Conservation (phyloP, 2,113 vertebrate genomes). For the Gambusia holbrooki region DNA sequence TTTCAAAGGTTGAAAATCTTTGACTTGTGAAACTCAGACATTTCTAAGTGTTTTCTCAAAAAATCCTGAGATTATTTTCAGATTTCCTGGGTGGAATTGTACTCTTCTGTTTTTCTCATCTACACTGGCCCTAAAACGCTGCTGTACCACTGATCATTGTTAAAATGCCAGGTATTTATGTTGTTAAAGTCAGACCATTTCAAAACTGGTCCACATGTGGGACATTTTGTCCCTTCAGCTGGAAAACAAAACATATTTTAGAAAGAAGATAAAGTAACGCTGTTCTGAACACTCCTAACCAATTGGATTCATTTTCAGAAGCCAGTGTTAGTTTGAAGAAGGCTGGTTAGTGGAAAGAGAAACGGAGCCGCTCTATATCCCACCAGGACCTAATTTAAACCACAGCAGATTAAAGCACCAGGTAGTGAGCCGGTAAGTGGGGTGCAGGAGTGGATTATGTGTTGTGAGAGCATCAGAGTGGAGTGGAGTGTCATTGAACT, state of each 20-base stretch:
- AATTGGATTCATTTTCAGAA: not conserved
- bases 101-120: not conserved
- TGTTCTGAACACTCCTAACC: not conserved
- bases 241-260: not conserved
- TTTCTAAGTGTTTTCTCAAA: no score
- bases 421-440: slow-evolving; percentile 18
- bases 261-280: not conserved
- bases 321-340: not conserved
- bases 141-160: not conserved
- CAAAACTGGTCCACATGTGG: not conserved
- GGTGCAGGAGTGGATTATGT: slow-evolving; percentile 54
- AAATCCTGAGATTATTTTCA: no score
- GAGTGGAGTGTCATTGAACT: slow-evolving; percentile 62
- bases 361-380: not conserved
- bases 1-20: no score
- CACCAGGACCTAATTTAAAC: slow-evolving; percentile 19
- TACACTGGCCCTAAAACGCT: no score
- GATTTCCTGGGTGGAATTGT: no score
- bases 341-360: not conserved
- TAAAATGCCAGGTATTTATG: not conserved
- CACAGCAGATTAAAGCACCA: slow-evolving; percentile 27
- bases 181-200: not conserved
- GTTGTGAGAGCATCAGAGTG: slow-evolving; percentile 46
- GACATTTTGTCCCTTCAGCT: not conserved
- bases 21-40: no score